Conservation (phyloP, 2,797 vertebrate species). For the Rhinophrynus dorsalis region DNA sequence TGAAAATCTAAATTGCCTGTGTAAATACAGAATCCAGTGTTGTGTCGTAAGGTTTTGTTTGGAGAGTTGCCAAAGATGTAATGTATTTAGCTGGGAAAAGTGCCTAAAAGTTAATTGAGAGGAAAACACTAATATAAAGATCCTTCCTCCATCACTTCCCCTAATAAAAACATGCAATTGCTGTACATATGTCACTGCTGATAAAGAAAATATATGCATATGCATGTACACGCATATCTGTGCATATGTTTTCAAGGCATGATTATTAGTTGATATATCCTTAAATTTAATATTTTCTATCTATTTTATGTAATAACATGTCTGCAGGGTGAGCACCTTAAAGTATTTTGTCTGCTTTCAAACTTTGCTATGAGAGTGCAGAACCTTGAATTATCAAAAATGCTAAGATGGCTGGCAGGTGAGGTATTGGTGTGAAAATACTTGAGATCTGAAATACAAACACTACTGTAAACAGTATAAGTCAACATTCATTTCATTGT, state of each 20-base stretch:
- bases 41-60: slow-evolving; percentile 77
- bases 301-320: neutral
- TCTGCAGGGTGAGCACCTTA: neutral
- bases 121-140: slow-evolving; percentile 80
- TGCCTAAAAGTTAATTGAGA: slow-evolving; percentile 84
- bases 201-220: slow-evolving; percentile 65
- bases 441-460: too few relatives aligned
- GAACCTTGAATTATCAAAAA: too few relatives aligned
- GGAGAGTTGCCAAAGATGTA: slow-evolving; percentile 75
- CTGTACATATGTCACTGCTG: slow-evolving; percentile 67
- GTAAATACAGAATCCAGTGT: slow-evolving; percentile 72
- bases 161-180: slow-evolving; percentile 58
- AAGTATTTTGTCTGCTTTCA: neutral
- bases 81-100: slow-evolving; percentile 82
- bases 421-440: too few relatives aligned
- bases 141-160: slow-evolving; percentile 55
- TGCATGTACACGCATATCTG: slow-evolving; percentile 44
- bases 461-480: too few relatives aligned
- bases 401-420: too few relatives aligned
- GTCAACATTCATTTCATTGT: too few relatives aligned
- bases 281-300: neutral
- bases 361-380: neutral
- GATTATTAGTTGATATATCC: neutral
- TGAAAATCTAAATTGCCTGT: slow-evolving; percentile 77
- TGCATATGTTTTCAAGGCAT: slow-evolving; percentile 5